These are phyloP conservation scores for Poecilia picta DNA, from an alignment of 2,797 vertebrate species.

Conservation along the genomic window DNA sequence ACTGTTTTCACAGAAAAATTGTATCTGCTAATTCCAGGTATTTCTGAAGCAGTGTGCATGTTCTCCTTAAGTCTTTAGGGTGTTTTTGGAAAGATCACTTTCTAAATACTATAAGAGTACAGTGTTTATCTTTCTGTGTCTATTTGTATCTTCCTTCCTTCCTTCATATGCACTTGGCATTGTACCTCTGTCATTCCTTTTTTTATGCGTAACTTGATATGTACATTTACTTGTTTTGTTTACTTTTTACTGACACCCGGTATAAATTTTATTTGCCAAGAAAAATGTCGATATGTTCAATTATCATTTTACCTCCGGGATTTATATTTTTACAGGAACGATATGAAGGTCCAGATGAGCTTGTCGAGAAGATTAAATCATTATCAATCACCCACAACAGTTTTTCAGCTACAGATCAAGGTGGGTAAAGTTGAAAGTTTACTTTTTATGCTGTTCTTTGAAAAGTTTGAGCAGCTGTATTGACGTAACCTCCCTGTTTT, in stretches of 20 bases:
- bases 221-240: not conserved
- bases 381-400: slow-evolving; percentile 75
- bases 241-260: not conserved
- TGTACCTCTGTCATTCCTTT: not conserved
- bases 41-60: not conserved
- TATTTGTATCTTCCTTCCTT: not conserved
- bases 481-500: not conserved
- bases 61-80: too few species aligned
- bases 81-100: too few species aligned
- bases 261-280: not conserved
- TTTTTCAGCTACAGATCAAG: slow-evolving; percentile 75
- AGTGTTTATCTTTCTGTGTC: not conserved
- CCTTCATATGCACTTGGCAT: not conserved
- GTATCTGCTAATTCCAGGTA: not conserved
- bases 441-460: not conserved
- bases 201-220: not conserved
- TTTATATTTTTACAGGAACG: slow-evolving; percentile 66
- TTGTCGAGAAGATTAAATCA: slow-evolving; percentile 85
- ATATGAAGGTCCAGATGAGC: slow-evolving; percentile 77
- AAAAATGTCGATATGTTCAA: not conserved
- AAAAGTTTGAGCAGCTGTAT: not conserved
- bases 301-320: not conserved
- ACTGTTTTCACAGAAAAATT: not conserved
- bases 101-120: not conserved
- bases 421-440: not conserved